Evolutionary conservation across 1,140 invertebrate species (phyloP).

Genomic region (Pseudoatta argentina): DNA sequence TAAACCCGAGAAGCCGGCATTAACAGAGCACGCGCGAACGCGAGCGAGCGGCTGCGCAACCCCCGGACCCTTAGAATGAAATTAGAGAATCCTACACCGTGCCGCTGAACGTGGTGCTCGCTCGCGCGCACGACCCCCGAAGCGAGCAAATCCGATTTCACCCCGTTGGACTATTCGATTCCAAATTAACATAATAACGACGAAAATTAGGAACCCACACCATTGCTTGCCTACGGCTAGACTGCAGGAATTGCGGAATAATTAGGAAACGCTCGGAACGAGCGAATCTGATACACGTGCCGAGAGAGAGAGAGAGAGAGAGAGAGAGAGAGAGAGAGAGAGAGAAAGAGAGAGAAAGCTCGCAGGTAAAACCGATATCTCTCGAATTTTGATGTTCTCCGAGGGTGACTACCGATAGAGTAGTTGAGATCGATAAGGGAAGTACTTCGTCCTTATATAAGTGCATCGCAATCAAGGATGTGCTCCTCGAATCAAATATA

Average conservation of each 20-base stretch:
- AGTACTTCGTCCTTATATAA: background rate
- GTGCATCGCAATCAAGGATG: background rate
- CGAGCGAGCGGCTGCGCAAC: conserved; percentile 37
- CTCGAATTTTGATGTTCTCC: conserved; percentile 31
- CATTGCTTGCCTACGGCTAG: background rate
- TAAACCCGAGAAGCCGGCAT: conserved; percentile 43
- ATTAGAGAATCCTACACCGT: conserved; percentile 45
- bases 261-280: conserved; percentile 18
- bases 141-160: conserved; percentile 60
- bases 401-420: background rate
- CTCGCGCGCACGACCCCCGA: background rate
- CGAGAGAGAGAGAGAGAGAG: conserved; percentile 4
- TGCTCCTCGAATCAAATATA: background rate
- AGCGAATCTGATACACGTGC: conserved; percentile 17
- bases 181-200: conserved; percentile 70
- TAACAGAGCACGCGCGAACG: conserved; percentile 14
- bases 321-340: background rate
- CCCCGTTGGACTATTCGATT: conserved; percentile 58
- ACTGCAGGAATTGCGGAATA: conserved; percentile 56
- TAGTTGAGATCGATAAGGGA: conserved; percentile 2
- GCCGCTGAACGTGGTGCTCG: background rate
- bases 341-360: background rate
- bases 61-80: conserved; percentile 46
- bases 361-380: conserved; percentile 30
- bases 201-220: conserved; percentile 46